Evolutionary conservation across 2,888 invertebrate species (phyloP), one percentile per base, ranked within the genome.

Genomic region (Listrodromus nycthemerus): DNA sequence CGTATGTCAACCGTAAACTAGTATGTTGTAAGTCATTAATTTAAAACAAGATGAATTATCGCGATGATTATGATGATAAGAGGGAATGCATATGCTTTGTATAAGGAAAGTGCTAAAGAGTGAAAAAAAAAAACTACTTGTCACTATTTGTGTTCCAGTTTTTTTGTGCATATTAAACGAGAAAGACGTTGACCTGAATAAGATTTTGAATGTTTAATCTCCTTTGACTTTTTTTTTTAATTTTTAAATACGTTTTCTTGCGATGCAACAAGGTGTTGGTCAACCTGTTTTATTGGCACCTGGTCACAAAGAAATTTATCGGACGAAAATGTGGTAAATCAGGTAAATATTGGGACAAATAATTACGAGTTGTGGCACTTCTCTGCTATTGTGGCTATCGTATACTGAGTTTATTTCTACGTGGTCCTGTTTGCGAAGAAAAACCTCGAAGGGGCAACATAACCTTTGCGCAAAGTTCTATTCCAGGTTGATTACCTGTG

Each of bases 91-190:
- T 45, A 48, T 63, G 82, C 77, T 67, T 82, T 82, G 73, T 82
- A 73, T 65, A 71, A 74, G 33, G 69, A 70, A 55, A 30, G 55
- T 48, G 48, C 69, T 30, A 41, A 67, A 66, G 37, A 76, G 30
- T n/a, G 63, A 48, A 61, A 69, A 66, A 61, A 69, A 66, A 48
- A 76, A 69, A 61, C 37, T 48, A 58, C 65, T 84, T 86, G 73
- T 84, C 77, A 86, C 78, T 82, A 78, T 87, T 87, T 89, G 86
- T 88, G 86, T 88, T 89, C 82, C 84, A 80, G 86, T 88, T 86
- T 83, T 77, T 61, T 88, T 52, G 86, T 89, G 87, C 82, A 86
- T 86, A 87, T 88, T 84, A 87, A 87, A 87, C 65, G 78, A 33
- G 75, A 71, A 70, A 70, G 48, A 81, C 5, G 48, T 69, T 61